Base-by-base conservation (phyloP, 2,113 vertebrate species). In the Hippolais icterina region DNA sequence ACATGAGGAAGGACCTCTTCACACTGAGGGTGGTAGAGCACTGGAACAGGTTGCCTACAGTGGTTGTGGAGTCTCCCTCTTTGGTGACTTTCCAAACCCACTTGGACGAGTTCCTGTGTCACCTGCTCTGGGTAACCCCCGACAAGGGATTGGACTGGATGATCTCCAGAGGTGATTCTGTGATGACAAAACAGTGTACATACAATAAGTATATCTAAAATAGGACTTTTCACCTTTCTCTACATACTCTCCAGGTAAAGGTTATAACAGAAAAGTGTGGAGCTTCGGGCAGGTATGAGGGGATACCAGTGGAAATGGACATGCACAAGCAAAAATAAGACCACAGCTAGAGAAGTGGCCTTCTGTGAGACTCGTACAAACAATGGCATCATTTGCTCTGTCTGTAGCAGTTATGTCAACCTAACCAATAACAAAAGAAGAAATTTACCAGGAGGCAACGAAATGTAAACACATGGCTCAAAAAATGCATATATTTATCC, bases 301-400 rank as follows among this genome's bases (percentile, higher is more conserved):
- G 21, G 8, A 85, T 27, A 53, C 7, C 68, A 86, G 25, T 39
- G n/a, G 18, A 75, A 94, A 89, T 37, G 42, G 21, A 86, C 76
- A 89, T 25, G n/a, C 6, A 84, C 75, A 89, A 69, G n/a, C 14
- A 61, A 71, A 94, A 88, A 31, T 18, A 64, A 89, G 11, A 57
- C 25, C 65, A 74, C 10, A 79, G 61, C 22, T 86, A 64, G 75
- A 84, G 54, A 90, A 84, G 10, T 49, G 31, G 47, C 59, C 42
- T 74, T 71, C 63, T 63, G 39, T 74, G 46, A 64, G 29, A 82
- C 22, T 91, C 8, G 53, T 64, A 41, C 9, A 83, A 71, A 81
- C 35, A 92, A 23, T 19, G 28, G 8, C n/a, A 76, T 75, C 84
- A 75, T 64, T 92, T 68, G 79, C 44, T 54, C 49, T 69, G 10